Percentiles rank a stretch among this genome's conserved stretches.
Evolutionary conservation across 2,888 invertebrate species (phyloP).

Genomic region (Aradus depressus): DNA sequence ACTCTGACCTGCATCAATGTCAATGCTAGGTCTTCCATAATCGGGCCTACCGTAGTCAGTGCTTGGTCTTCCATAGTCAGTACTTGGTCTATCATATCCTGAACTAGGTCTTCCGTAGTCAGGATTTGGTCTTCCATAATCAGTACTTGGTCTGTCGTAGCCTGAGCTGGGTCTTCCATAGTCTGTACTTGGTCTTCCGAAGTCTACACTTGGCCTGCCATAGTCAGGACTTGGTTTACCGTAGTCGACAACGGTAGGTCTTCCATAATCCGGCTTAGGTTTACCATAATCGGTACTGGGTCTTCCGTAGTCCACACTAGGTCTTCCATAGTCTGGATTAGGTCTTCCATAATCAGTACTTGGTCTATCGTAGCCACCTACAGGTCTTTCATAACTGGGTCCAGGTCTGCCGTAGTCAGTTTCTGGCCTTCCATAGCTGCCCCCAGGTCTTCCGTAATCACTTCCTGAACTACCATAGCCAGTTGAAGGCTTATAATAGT

Average conservation of each 20-base stretch:
- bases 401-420: not conserved
- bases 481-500: not conserved
- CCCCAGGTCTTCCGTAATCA: not conserved
- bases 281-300: slow-evolving; percentile 9
- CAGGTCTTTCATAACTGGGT: not conserved
- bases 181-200: not conserved
- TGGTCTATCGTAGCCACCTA: not conserved
- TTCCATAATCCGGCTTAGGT: slow-evolving; percentile 10
- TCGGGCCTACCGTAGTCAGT: slow-evolving; percentile 12
- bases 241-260: slow-evolving; percentile 4
- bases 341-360: slow-evolving; percentile 4
- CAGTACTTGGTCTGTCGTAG: slow-evolving; percentile 1
- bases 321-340: slow-evolving; percentile 5
- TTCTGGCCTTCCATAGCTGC: not conserved
- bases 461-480: not conserved
- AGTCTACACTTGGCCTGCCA: not conserved
- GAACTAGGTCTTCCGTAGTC: slow-evolving; percentile 4
- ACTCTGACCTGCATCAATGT: not conserved
- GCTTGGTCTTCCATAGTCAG: slow-evolving; percentile 9
- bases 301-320: slow-evolving; percentile 1
- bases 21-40: slow-evolving; percentile 4
- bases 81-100: slow-evolving; percentile 7
- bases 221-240: slow-evolving; percentile 1
- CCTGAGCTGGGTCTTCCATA: slow-evolving; percentile 11
- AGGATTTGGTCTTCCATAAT: slow-evolving; percentile 3